Percentiles rank a stretch among this genome's conserved stretches.
These are phyloP conservation scores for Pungitius pungitius DNA, from an alignment of 2,113 vertebrate species.

Conservation along the genomic window DNA sequence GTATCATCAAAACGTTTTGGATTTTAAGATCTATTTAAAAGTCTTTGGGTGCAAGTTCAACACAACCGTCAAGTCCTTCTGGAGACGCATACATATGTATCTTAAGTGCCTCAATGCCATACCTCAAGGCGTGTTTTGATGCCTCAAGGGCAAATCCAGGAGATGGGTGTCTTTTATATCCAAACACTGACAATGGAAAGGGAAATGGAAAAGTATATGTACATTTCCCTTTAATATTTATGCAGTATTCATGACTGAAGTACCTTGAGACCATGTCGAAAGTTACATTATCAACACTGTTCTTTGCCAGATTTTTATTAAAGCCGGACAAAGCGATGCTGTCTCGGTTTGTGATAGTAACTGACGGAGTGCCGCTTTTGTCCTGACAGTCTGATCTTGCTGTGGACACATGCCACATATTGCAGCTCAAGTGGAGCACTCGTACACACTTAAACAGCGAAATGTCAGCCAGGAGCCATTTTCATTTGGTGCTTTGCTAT, in stretches of 20 bases:
- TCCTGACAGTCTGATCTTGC: slow-evolving; percentile 62
- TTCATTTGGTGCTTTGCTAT: slow-evolving; percentile 65
- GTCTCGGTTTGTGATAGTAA: slow-evolving; percentile 39
- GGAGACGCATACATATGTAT: no score
- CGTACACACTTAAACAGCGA: slow-evolving; percentile 60
- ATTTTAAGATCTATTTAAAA: no score
- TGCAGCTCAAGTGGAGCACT: slow-evolving; percentile 60
- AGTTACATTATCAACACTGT: not conserved
- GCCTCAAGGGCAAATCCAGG: not conserved
- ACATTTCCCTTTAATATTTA: not conserved
- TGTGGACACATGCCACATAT: slow-evolving; percentile 64
- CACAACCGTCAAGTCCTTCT: no score
- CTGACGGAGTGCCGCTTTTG: slow-evolving; percentile 46
- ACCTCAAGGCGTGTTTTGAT: not conserved
- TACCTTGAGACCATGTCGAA: not conserved
- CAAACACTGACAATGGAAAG: not conserved
- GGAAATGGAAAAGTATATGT: not conserved
- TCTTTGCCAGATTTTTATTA: not conserved
- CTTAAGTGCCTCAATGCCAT: no score
- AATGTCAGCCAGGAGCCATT: slow-evolving; percentile 67
- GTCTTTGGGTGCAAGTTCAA: no score
- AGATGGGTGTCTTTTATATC: not conserved
- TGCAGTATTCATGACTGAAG: not conserved
- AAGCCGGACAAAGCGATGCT: slow-evolving; percentile 5
- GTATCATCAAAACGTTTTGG: no score